phyloP scores from a whole-genome alignment of 2,888 invertebrate genomes.

The Urechis unicinctus region DNA sequence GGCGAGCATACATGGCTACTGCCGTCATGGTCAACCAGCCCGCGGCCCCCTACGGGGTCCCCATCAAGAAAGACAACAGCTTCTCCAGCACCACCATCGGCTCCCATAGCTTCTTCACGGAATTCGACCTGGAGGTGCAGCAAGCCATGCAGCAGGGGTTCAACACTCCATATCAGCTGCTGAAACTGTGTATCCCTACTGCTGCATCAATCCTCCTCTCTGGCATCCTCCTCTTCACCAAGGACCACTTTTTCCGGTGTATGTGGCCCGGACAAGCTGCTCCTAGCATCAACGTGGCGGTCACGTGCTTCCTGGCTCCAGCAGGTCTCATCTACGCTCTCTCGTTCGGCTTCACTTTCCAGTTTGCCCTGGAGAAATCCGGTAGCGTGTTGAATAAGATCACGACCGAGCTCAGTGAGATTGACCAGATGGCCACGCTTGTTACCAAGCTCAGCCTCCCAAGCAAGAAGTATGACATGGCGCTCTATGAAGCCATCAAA shows the following conservation, averaged over 20 bases:
- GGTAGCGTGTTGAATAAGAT: constrained; percentile 27
- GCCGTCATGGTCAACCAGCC: no score
- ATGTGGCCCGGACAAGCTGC: constrained; percentile 4
- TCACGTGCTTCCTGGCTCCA: constrained; percentile 24
- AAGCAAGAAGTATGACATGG: constrained; percentile 12
- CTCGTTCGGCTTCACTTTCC: constrained; percentile 35
- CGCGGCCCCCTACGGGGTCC: no score
- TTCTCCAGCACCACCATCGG: no score
- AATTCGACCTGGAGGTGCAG: constrained; percentile 11
- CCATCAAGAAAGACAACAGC: no score
- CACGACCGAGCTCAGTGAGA: constrained; percentile 28
- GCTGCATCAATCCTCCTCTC: constrained; percentile 6
- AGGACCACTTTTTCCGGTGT: constrained; percentile 8
- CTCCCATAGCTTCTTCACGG: not conserved
- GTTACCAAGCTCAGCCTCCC: constrained; percentile 25
- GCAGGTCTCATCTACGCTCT: constrained; percentile 37
- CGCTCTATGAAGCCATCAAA: constrained; percentile 28
- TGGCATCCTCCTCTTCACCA: constrained; percentile 1
- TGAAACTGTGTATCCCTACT: constrained; percentile 12
- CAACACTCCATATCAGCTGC: constrained; percentile 6
- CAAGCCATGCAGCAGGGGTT: constrained; percentile 1
- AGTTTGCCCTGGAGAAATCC: constrained; percentile 28
- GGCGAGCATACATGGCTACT: no score
- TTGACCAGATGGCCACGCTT: constrained; percentile 36
- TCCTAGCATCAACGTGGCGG: constrained; percentile 15